Evolutionary conservation across 1,140 invertebrate genomes (phyloP), one percentile per base, ranked within the genome.

Genomic region (Idris sp.): DNA sequence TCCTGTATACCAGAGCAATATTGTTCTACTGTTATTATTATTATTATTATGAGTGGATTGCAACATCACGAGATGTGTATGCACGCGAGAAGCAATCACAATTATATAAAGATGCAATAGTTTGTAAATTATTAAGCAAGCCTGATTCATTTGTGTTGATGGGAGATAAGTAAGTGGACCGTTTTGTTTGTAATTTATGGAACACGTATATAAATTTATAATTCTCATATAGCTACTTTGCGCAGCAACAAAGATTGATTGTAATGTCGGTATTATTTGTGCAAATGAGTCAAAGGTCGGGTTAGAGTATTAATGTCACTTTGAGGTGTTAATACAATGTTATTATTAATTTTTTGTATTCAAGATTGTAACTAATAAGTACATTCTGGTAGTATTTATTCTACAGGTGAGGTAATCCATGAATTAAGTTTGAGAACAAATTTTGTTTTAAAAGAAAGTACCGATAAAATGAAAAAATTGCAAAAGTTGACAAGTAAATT

Each of bases 31-130:
- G n/a, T n/a, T n/a, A n/a, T n/a, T n/a, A n/a, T n/a, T 26, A 62
- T 56, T 64, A 48, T 72, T 72, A 43, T 56, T 71, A 62, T 71
- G 49, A 49, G n/a, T 43, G 51, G 28, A 49, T 72, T 72, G 49
- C 68, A 64, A 72, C 48, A 64, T 58, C 16, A 36, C 43, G 58
- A 56, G 49, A 62, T 40, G 48, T 41, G 43, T n/a, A n/a, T 51
- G 49, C 49, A 56, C 35, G 44, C 46, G 43, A 53, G 33, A 49
- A 54, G 25, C 31, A 56, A 30, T 4, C n/a, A 36, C 43, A 59
- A 73, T 73, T 73, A 73, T 65, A 64, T 64, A 73, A 64, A 73
- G 59, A 73, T 40, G 54, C 59, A 58, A 65, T 65, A 43, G 44
- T 48, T 72, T 49, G 33, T 13, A 40, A 46, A 65, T 65, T 53